Base-by-base conservation (phyloP, 1,140 invertebrate genomes). In the Drosophila busckii region DNA sequence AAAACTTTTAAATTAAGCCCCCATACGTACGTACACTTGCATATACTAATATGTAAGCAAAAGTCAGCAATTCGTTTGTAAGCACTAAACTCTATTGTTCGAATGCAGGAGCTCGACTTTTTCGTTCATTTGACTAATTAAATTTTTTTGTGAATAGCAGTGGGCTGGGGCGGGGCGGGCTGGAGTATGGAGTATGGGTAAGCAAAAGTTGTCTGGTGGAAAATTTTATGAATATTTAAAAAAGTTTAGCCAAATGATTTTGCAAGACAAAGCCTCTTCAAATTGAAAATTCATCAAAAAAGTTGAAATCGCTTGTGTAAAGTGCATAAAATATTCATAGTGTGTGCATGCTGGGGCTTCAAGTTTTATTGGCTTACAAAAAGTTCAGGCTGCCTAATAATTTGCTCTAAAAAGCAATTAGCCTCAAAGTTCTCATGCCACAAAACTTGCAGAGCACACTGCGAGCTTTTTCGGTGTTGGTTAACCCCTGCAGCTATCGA, bases 271-370 rank as follows among this genome's bases (percentile, higher is more conserved):
- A 56, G 62, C 46, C 48, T 60, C 58, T 64, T 61, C 75, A 73
- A 80, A 80, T 80, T 82, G 73, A 71, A 80, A 80, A 80, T 80
- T 80, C 73, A 80, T 80, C 75, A 80, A 67, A 80, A 80, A 80
- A 80, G 73, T 80, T 80, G 63, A 73, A n/a, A 69, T 65, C 48
- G 37, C 65, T 80, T 59, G n/a, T n/a, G 61, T 50, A 61, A 65
- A 80, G 48, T 80, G 68, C 66, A 80, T 80, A 62, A 82, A 80
- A 82, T 80, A 80, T 80, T 80, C 53, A 62, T 62, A 19, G n/a
- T n/a, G n/a, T 64, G 82, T 82, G 59, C 68, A 80, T 46, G 50
- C 59, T 68, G 69, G 73, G 56, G 25, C 32, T 32, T 32, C 68
- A 80, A 80, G 75, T 80, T 82, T 58, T 46, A 80, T 82, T 69